These are phyloP conservation scores for Thumatha senex DNA, from an alignment of 2,888 invertebrate genomes.

Conservation along the genomic window DNA sequence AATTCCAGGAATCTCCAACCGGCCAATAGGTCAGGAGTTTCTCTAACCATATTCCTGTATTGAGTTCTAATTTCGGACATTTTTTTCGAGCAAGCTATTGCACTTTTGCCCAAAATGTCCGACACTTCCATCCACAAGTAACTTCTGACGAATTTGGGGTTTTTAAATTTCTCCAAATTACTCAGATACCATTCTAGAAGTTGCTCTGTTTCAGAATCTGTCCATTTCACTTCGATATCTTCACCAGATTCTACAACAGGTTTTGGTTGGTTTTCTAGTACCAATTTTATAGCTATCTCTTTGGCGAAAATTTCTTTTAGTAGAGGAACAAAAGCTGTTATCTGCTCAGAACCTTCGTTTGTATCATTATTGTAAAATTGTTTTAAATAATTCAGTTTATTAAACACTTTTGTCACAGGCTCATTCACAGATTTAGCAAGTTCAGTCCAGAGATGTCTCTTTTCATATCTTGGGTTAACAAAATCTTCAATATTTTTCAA, in stretches of 20 bases:
- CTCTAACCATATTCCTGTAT: conserved; percentile 66
- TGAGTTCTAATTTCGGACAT: conserved; percentile 70
- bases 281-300: conserved; percentile 49
- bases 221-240: conserved; percentile 50
- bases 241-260: conserved; percentile 33
- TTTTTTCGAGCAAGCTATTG: conserved; percentile 69
- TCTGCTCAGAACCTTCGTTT: conserved; percentile 37
- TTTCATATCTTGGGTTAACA: conserved; percentile 64
- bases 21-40: conserved; percentile 51
- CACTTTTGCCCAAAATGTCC: conserved; percentile 58
- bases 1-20: conserved; percentile 66
- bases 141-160: conserved; percentile 66
- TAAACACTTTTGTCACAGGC: conserved; percentile 59
- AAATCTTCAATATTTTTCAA: conserved; percentile 68
- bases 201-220: conserved; percentile 59
- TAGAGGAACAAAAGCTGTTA: conserved; percentile 40
- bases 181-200: conserved; percentile 69
- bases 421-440: conserved; percentile 56
- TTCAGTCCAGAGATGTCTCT: conserved; percentile 68
- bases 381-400: conserved; percentile 69
- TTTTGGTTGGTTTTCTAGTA: conserved; percentile 44
- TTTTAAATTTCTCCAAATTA: conserved; percentile 74
- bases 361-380: conserved; percentile 51
- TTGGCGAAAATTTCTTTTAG: conserved; percentile 56
- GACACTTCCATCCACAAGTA: conserved; percentile 73